Base-by-base conservation (phyloP, 2,888 invertebrate genomes). In the Xestia rhomboidea region DNA sequence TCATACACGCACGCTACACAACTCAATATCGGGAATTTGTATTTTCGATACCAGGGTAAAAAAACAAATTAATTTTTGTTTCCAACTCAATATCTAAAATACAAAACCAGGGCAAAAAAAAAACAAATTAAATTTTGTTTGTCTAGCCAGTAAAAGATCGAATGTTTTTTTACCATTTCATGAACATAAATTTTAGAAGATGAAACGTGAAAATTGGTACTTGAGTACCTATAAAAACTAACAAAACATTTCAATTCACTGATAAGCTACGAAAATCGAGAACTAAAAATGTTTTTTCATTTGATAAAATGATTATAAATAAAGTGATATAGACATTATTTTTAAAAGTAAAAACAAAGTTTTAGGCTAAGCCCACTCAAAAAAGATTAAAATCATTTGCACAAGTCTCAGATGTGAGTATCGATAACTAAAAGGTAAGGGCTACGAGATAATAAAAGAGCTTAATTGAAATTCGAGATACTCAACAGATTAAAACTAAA, bases 401-500 rank as follows among this genome's bases (percentile, higher is more conserved):
- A 30, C 13, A 51, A 68, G 5, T 51, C 41, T 54, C 7, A 18
- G 0, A 64, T 64, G 15, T 68, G 27, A 38, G 41, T 0, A 51
- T 27, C 24, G 21, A 49, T 83, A 63, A 44, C 68, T 76, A 49
- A 67, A 83, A 60, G 4, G 21, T 27, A 49, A 0, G 0, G 24
- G 15, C 46, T 34, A 10, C 24, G 18, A 46, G 18, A 46, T 51
- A 57, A 38, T 63, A 68, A 46, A 77, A 49, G 3, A 49, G 21
- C n/a, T n/a, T 49, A 11, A 57, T 81, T 72, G 3, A 68, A 66
- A 72, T 66, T n/a, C 5, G 15, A 51, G 15, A 70, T 21, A 70
- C 2, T 57, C 7, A 44, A 57, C 21, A 21, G 1, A 8, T n/a
- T 49, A 18, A 34, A 60, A 24, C 18, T 8, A 15, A 49, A 82